Base-by-base conservation (phyloP, 2,797 vertebrate genomes). In the Schizothorax lantsangensis region DNA sequence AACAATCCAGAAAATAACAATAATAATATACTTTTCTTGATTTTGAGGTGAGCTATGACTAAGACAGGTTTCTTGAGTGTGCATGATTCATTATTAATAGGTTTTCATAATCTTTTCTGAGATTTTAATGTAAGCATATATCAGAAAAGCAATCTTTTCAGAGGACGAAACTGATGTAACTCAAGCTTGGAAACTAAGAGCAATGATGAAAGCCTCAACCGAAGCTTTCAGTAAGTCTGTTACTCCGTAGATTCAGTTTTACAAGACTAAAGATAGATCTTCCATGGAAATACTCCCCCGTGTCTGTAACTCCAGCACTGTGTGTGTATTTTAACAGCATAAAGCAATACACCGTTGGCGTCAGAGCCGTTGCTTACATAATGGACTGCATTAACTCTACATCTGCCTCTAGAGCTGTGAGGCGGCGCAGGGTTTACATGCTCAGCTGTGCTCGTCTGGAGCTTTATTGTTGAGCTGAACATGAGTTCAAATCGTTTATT, bases 351-450 rank as follows among this genome's bases (percentile, higher is more conserved):
- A 75, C 26, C 1, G 21, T 69, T 77, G 83, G 77, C 71, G 33
- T 71, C 79, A 82, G 59, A 74, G 62, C 45, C 52, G 47, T 69
- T 52, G 74, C 84, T 85, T 86, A 82, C 73, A 83, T 88, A 88
- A 88, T 72, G 79, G 40, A 68, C 79, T 21, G 80, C 80, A 88
- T 86, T 88, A 86, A 47, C 30, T 33, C 52, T 82, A 36, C 87
- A 85, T 78, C 72, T 85, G 62, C 49, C 59, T 79, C 57, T 26
- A 19, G 38, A 83, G 81, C 85, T 1, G 43, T 38, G 19, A 73
- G 54, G 9, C 64, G 62, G 52, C 19, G 15, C 57, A 33, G 11
- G 52, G 33, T 64, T 74, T 80, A 49, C 21, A n/a, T 43, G 69
- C 71, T 80, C 81, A 79, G 21, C 73, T 79, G 52, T 79, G 86